Evolutionary conservation across 2,113 vertebrate genomes (phyloP), one percentile per base, ranked within the genome.

Genomic region (Amphiprion percula): DNA sequence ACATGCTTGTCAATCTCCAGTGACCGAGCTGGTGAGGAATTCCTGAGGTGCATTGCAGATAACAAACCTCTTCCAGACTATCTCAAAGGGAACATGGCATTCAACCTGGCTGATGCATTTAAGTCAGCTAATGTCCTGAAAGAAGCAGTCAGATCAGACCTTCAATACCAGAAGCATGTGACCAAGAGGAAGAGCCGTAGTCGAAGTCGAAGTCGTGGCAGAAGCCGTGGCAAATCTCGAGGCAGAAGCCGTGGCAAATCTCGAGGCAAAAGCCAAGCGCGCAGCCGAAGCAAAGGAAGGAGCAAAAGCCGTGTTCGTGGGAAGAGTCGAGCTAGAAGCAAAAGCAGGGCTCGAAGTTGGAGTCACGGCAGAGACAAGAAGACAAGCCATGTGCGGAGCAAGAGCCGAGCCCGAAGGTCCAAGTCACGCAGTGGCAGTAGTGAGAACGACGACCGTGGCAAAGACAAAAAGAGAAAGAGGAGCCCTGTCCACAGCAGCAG

Each of bases 1-100:
- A 2, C 5, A 12, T 39, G 14, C 3, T 37, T 63, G 7, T 80
- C 79, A 4, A 53, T 74, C 85, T 83, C 28, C 70, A 95, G 94
- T 84, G 92, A 93, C 10, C 77, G n/a, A 61, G 93, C 94, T 10
- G 90, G 93, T 15, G 93, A 94, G 41, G 94, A 93, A 50, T 95
- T 95, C 17, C 46, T 95, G 52, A 85, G 94, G 78, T 94, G 93
- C 44, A 87, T 95, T 59, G 93, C 93, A 16, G 82, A 91, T 19
- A 94, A 93, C 75, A 88, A 92, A 54, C 93, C 93, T 56, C 69
- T 94, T 12, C 93, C 93, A 10, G 77, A 88, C 50, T 93, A 93
- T 71, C 90, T 94, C 16, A 91, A 92, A 86, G 89, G 88, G 4
- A 82, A 93, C 53, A 92, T 92, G 89, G 82, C 82, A 8, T 90